Evolutionary conservation across 2,113 vertebrate species (phyloP).

Genomic region (Terrapene triunguis): DNA sequence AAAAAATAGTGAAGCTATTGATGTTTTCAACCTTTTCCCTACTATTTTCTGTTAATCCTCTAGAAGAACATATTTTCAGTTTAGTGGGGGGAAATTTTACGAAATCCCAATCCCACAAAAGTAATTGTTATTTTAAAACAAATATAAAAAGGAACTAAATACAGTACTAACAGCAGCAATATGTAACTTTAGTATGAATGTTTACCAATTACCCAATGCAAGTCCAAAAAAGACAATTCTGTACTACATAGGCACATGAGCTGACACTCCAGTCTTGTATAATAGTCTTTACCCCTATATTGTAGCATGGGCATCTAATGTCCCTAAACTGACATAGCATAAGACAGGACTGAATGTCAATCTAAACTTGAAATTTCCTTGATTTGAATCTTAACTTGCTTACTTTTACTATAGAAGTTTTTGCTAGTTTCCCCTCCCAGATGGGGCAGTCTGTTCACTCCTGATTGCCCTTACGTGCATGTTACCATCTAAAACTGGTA

Average conservation of each 20-base stretch:
- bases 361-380: background rate
- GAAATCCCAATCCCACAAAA: background rate
- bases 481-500: background rate
- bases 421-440: background rate
- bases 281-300: background rate
- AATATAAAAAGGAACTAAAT: background rate
- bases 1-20: background rate
- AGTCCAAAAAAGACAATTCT: background rate
- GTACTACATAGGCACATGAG: background rate
- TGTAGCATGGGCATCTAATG: background rate
- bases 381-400: background rate
- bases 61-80: background rate
- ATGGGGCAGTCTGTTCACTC: background rate
- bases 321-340: background rate
- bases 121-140: background rate
- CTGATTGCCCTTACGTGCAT: background rate
- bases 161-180: background rate
- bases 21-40: background rate
- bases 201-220: background rate
- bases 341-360: background rate
- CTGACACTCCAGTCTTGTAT: background rate
- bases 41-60: background rate
- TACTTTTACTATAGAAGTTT: background rate
- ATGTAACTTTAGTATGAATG: background rate
- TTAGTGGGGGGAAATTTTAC: background rate